Base-by-base conservation (phyloP, 2,797 vertebrate species). In the Etheostoma perlongum region DNA sequence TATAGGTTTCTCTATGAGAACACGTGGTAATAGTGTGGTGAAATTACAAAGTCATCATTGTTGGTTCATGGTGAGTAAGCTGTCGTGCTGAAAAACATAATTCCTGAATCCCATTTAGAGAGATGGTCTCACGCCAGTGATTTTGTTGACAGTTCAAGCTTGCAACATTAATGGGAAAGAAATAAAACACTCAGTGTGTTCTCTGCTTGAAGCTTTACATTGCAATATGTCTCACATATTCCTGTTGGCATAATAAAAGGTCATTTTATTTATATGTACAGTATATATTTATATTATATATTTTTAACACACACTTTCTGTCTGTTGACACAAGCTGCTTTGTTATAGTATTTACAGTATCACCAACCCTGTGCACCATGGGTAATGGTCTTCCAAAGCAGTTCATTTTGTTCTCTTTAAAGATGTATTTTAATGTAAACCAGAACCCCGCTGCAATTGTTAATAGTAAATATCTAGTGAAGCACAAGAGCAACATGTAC, bases 401-500 rank as follows among this genome's bases (percentile, higher is more conserved):
- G 21, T 46, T 71, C 9, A 46, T 42, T 65, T 5, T 55, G 46
- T 48, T 21, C 23, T 48, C 25, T 36, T 65, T 23, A 68, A 74
- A 58, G n/a, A 76, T 42, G 30, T 30, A 30, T 30, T 30, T 30
- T 8, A 62, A 33, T 36, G 5, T 23, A 51, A 71, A 67, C 12
- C 12, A 58, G 54, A 68, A 21, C 30, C 30, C 6, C 5, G 30
- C 30, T 30, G 30, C 60, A 30, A 68, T 27, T 63, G 51, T 19
- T 51, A 3, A 61, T 59, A 30, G 27, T 48, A 74, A 81, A 76
- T 13, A 53, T 19, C 21, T 33, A 68, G 62, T 72, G 42, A 42
- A 30, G 65, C 48, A 66, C 71, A 80, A 76, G 19, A 81, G 46
- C 51, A 84, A 59, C 63, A 78, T 82, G 59, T 58, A 18, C 27